Conservation (phyloP, 2,113 vertebrate genomes). For the Sterna hirundo region DNA sequence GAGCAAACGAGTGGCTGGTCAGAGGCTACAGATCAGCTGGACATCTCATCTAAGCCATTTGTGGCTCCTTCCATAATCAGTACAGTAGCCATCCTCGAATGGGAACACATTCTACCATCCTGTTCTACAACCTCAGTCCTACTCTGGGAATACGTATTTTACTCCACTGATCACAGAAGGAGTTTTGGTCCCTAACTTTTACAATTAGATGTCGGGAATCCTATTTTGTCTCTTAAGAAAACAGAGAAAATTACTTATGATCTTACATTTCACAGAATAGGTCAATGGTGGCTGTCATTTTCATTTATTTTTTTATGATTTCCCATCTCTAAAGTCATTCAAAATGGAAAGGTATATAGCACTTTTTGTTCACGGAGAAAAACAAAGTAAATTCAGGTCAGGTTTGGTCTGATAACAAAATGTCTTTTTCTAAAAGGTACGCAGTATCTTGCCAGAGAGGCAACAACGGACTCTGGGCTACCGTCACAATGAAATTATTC, state of each 20-base stretch:
- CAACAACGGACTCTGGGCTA: not conserved
- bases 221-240: not conserved
- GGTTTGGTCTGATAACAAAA: not conserved
- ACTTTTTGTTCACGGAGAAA: not conserved
- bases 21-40: not conserved
- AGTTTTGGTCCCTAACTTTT: not conserved
- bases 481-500: not conserved
- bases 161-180: not conserved
- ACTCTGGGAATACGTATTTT: not conserved
- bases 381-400: not conserved
- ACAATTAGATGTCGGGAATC: not conserved
- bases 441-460: not conserved
- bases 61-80: not conserved
- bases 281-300: not conserved
- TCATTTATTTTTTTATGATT: not conserved
- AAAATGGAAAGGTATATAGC: not conserved
- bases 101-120: not conserved
- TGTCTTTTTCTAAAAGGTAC: not conserved
- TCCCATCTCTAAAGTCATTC: not conserved
- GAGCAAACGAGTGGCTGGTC: not conserved
- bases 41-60: not conserved
- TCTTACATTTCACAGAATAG: not conserved
- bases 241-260: not conserved
- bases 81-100: not conserved
- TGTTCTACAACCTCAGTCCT: not conserved